Evolutionary conservation across 2,888 invertebrate species (phyloP), one percentile per base, ranked within the genome.

Genomic region (Epinotia ramella): DNA sequence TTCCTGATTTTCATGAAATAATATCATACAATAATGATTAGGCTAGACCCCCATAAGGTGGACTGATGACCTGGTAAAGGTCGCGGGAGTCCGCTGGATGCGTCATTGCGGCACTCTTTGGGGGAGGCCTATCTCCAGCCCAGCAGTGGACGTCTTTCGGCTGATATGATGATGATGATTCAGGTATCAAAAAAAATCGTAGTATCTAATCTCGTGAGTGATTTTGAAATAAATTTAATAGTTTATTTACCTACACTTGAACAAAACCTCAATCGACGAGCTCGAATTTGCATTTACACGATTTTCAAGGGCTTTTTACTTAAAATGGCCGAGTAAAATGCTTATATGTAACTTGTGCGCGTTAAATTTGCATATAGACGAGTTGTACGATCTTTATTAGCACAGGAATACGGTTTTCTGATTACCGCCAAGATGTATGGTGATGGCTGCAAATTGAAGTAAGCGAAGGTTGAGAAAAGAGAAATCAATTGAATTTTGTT

Each of bases 291-390:
- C 69, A 69, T 69, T 69, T 60, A 69, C 69, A 69, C 59, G 69
- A 60, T 60, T 69, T 69, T 46, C 68, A 59, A 46, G 46, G 6
- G 18, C 46, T 59, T 69, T 69, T 69, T 28, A 69, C 60, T 69
- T 46, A 46, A 69, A 59, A 46, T 46, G 59, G n/a, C 59, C 16
- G 33, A 69, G 73, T 68, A 44, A 63, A 62, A 62, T 24, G 63
- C 44, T 28, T 59, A 33, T 46, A 62, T 56, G 56, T 20, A 57
- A 44, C 56, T 49, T 18, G 49, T 49, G 33, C 49, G 56, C n/a
- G 49, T 24, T 11, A 67, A 46, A 74, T 74, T 74, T 69, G 73
- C 73, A 74, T 74, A 46, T 69, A 74, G 33, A 74, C 16, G 68
- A 57, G 63, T 64, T 64, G 57, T 68, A 59, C 40, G 20, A n/a